Percentiles rank a stretch among this genome's conserved stretches.
These are phyloP conservation scores for Corydoras sp. DNA, from an alignment of 2,113 vertebrate species.

Conservation along the genomic window DNA sequence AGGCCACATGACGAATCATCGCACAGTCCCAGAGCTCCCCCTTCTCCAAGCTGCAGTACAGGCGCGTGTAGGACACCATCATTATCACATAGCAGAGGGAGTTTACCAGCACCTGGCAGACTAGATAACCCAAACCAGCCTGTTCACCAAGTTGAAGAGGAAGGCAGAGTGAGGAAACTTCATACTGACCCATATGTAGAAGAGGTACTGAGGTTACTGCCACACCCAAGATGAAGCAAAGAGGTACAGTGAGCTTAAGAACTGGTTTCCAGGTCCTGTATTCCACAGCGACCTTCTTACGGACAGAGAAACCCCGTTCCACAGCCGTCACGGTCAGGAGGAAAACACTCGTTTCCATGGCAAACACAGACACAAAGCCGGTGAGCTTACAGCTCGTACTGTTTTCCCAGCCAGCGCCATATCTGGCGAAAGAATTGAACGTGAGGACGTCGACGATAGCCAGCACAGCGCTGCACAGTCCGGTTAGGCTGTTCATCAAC, in stretches of 20 bases:
- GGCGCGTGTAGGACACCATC: slow-evolving; percentile 78
- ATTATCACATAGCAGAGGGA: slow-evolving; percentile 83
- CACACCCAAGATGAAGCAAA: slow-evolving; percentile 67
- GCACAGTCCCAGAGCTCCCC: slow-evolving; percentile 71
- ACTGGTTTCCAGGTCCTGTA: slow-evolving; percentile 51
- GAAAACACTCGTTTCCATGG: slow-evolving; percentile 81
- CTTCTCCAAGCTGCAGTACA: slow-evolving; percentile 80
- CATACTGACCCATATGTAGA: slow-evolving; percentile 66
- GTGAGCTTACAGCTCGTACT: slow-evolving; percentile 77
- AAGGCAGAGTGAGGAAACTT: slow-evolving; percentile 78
- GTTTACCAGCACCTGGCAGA: slow-evolving; percentile 83
- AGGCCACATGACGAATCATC: slow-evolving; percentile 83
- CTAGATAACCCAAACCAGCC: slow-evolving; percentile 70
- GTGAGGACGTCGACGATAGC: slow-evolving; percentile 79
- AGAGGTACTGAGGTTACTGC: slow-evolving; percentile 71
- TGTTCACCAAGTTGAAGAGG: slow-evolving; percentile 75
- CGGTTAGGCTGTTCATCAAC: slow-evolving; percentile 74
- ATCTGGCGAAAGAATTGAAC: slow-evolving; percentile 80
- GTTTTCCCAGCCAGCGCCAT: slow-evolving; percentile 80
- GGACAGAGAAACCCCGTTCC: too few relatives aligned
- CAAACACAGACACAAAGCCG: slow-evolving; percentile 80
- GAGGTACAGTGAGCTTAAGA: slow-evolving; percentile 55
- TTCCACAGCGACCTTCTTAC: slow-evolving; percentile 70
- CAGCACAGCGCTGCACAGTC: slow-evolving; percentile 74
- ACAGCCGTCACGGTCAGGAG: slow-evolving; percentile 79